Conservation (phyloP, 1,140 invertebrate genomes). For the Ceratosolen solmsi region DNA sequence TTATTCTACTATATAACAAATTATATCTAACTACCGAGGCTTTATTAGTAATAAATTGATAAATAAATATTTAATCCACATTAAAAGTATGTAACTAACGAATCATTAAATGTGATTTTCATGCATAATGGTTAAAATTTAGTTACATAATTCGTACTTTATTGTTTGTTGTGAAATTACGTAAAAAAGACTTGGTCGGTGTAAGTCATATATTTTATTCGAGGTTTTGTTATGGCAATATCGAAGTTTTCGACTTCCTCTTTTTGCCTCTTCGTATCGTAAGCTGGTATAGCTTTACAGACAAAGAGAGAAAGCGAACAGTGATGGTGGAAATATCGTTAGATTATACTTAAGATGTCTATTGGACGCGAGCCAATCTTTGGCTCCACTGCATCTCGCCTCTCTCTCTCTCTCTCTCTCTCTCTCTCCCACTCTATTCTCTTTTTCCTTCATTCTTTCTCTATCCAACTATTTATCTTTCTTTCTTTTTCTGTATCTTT, state of each 20-base stretch:
- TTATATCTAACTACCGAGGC: too few species aligned
- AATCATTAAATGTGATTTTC: too few species aligned
- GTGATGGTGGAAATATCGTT: conserved; percentile 59
- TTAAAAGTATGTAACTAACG: too few species aligned
- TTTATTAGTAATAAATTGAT: too few species aligned
- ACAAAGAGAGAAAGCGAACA: conserved; percentile 26
- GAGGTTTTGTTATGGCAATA: too few species aligned
- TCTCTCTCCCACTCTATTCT: not conserved
- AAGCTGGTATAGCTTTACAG: not conserved
- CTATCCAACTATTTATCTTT: not conserved
- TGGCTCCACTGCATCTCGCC: conserved; percentile 21
- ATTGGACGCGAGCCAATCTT: conserved; percentile 62
- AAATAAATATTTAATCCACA: too few species aligned
- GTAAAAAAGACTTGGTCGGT: too few species aligned
- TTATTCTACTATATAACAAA: too few species aligned
- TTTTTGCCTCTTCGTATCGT: not conserved
- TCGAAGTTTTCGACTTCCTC: not conserved
- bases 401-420: not conserved
- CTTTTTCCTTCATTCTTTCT: not conserved
- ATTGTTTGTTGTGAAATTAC: too few species aligned
- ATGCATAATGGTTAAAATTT: too few species aligned
- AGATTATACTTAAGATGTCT: conserved; percentile 65
- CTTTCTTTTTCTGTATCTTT: not conserved
- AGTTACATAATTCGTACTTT: too few species aligned
- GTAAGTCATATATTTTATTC: too few species aligned